Conservation (phyloP, 1,140 invertebrate genomes). For the Penaeus chinensis region DNA sequence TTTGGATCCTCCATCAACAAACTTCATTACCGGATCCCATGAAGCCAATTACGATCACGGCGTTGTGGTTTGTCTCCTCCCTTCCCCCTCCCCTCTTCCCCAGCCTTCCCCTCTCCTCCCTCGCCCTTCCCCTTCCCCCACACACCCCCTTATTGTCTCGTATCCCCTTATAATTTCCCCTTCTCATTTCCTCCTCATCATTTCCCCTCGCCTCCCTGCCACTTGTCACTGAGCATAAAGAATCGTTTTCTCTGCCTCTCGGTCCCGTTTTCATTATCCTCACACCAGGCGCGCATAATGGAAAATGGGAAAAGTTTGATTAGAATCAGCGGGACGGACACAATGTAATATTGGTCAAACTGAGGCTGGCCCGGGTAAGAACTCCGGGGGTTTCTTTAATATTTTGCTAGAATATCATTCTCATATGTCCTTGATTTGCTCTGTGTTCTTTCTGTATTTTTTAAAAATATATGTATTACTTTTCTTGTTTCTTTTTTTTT, state of each 20-base stretch:
- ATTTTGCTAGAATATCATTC: conserved; percentile 55
- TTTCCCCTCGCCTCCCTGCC: conserved; percentile 34
- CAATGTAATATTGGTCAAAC: conserved; percentile 61
- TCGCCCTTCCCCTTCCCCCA: too few relatives aligned
- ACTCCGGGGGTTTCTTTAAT: conserved; percentile 47
- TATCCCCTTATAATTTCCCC: conserved; percentile 48
- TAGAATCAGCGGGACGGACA: conserved; percentile 61
- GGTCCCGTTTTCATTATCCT: conserved; percentile 61
- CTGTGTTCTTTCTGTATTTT: too few relatives aligned
- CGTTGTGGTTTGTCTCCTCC: not conserved
- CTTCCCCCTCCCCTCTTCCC: too few relatives aligned
- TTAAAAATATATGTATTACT: too few relatives aligned
- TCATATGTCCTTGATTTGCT: conserved; percentile 7
- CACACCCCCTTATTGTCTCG: conserved; percentile 48
- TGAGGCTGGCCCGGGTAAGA: conserved; percentile 38
- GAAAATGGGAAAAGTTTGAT: conserved; percentile 62
- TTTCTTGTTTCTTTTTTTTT: too few relatives aligned
- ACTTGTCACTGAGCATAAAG: conserved; percentile 59
- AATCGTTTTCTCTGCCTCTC: conserved; percentile 58
- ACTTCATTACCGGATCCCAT: conserved; percentile 51
- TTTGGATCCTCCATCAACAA: not conserved
- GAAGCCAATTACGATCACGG: conserved; percentile 51
- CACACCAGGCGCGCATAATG: conserved; percentile 61
- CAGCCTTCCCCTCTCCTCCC: too few relatives aligned
- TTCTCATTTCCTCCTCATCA: conserved; percentile 51